Base-by-base conservation (phyloP, 2,797 vertebrate species). In the Tragelaphus eurycerus region DNA sequence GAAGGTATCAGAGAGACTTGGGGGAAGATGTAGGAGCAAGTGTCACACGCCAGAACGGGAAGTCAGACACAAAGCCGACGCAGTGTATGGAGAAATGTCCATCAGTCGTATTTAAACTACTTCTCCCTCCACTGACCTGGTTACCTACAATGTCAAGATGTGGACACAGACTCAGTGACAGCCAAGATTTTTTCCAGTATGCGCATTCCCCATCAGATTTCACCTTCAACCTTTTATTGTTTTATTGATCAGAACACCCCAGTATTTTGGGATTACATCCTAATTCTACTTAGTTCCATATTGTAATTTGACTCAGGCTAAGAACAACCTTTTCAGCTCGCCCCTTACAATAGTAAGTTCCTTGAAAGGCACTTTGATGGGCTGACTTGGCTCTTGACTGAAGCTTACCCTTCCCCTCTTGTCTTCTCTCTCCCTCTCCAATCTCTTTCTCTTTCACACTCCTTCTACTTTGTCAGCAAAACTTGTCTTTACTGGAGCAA, bases 341-440 rank as follows among this genome's bases (percentile, higher is more conserved):
- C 25, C 62, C 78, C n/a, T 64, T 11, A 23, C 31, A 43, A 4
- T 2, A 52, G 4, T 8, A 59, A 67, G 57, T 55, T 46, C 60
- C 81, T 76, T 29, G 55, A 34, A 57, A 57, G 62, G 13, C 0
- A 7, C 54, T n/a, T 38, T 46, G 79, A 21, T 3, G 17, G 79
- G 11, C 16, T 31, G 15, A 3, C 4, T 4, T 1, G 1, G 27
- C 74, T 67, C 16, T 13, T 52, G 8, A 3, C 52, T 23, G n/a
- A 76, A 19, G 43, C n/a, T 89, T 2, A 15, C 21, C 29, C 64
- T 60, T 46, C 7, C 31, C 27, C 25, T 25, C 43, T 16, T 71
- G 14, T 38, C 31, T 38, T 10, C 78, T 64, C 48, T 50, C 67
- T 78, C 55, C 43, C 23, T 23, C 34, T 81, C 76, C 9, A 11